Percentiles rank a stretch among this genome's conserved stretches.
Conservation (phyloP, 2,888 invertebrate species). For the Harpalus rufipes region DNA sequence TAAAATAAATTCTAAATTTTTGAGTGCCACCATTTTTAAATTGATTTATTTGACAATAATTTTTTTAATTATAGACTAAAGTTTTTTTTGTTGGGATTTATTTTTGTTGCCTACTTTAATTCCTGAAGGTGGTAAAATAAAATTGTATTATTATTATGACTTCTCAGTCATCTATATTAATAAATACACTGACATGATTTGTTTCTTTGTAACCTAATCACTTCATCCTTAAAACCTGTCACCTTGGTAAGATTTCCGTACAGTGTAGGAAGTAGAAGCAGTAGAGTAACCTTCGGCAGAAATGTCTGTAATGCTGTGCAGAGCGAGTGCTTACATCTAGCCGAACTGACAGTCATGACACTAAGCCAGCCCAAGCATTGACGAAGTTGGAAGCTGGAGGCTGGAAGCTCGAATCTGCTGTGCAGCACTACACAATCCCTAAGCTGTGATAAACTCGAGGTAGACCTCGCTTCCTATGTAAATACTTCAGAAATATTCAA, state of each 20-base stretch:
- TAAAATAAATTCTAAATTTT: too few relatives aligned
- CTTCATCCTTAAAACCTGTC: slow-evolving; percentile 5
- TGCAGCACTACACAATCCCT: slow-evolving; percentile 3
- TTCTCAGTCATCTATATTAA: too few relatives aligned
- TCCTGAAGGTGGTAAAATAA: too few relatives aligned
- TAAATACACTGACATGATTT: background rate
- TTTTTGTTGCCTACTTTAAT: too few relatives aligned
- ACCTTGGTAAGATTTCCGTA: background rate
- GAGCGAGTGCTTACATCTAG: slow-evolving; percentile 58
- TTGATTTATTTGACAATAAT: too few relatives aligned
- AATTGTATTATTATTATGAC: too few relatives aligned
- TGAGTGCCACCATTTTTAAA: too few relatives aligned
- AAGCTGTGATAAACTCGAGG: slow-evolving; percentile 14
- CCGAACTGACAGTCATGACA: slow-evolving; percentile 64
- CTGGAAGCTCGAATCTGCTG: background rate
- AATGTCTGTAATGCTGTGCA: slow-evolving; percentile 57
- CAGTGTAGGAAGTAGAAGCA: background rate
- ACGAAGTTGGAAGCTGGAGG: slow-evolving; percentile 48
- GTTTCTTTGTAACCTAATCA: background rate
- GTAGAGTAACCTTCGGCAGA: slow-evolving; percentile 58
- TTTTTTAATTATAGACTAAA: too few relatives aligned
- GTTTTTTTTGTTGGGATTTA: too few relatives aligned
- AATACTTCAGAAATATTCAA: background rate
- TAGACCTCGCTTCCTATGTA: slow-evolving; percentile 5
- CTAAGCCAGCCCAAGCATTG: slow-evolving; percentile 64